Evolutionary conservation across 1,140 invertebrate species (phyloP).

Genomic region (Apis laboriosa): DNA sequence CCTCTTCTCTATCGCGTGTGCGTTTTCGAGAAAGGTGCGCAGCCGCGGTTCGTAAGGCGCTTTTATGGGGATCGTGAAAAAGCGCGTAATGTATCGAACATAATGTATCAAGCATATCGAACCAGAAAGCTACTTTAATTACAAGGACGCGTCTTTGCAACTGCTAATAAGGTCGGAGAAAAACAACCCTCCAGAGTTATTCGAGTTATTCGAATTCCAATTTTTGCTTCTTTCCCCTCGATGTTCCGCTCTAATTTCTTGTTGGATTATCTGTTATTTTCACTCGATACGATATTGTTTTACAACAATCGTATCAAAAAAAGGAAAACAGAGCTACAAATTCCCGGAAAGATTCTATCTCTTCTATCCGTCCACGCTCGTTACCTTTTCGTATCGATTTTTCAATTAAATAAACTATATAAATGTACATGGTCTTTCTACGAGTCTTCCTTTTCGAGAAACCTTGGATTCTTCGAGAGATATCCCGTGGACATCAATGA

Average conservation of each 20-base stretch:
- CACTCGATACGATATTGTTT: not conserved
- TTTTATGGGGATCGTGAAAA: not conserved
- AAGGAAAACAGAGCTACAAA: too few relatives aligned
- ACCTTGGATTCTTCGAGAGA: not conserved
- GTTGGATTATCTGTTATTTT: not conserved
- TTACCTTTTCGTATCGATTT: too few relatives aligned
- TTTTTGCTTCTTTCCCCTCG: not conserved
- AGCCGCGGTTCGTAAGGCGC: too few relatives aligned
- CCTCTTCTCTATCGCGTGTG: too few relatives aligned
- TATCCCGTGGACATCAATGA: not conserved
- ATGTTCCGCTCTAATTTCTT: not conserved
- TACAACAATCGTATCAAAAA: too few relatives aligned
- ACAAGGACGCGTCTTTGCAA: slow-evolving; percentile 31
- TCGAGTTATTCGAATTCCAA: not conserved
- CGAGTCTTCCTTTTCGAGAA: too few relatives aligned
- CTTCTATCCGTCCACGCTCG: too few relatives aligned
- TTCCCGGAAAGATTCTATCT: not conserved
- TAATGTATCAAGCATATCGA: slow-evolving; percentile 10
- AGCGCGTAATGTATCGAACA: not conserved
- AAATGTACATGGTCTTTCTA: too few relatives aligned
- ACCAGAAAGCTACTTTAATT: slow-evolving; percentile 28
- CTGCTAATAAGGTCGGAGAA: not conserved
- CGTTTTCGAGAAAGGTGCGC: too few relatives aligned
- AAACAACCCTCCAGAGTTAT: not conserved
- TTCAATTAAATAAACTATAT: too few relatives aligned